Evolutionary conservation across 2,797 vertebrate genomes (phyloP), one percentile per base, ranked within the genome.

Genomic region (Myotis findleyi): DNA sequence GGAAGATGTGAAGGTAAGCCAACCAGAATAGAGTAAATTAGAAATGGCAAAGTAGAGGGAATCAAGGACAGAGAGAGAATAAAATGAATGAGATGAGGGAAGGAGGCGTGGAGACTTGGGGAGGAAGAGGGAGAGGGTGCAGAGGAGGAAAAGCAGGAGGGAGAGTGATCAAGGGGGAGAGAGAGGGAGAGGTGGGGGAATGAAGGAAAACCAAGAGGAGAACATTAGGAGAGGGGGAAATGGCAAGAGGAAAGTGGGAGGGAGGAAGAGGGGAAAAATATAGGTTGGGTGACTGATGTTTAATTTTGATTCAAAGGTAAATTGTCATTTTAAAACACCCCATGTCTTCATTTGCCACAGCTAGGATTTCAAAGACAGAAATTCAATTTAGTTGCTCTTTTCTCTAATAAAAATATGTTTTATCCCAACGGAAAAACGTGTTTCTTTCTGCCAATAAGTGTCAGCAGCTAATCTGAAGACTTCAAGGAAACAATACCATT

Each of bases 401-500:
- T 97, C 87, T 96, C 97, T 95, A 97, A 97, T 97, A 98, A 97
- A 97, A 97, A 93, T 96, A 98, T 93, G 71, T 79, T 98, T 98
- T 97, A 96, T 97, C 96, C 97, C 97, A 96, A 92, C 68, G 77
- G 98, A 96, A 95, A 82, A 91, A 96, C 38, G 75, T 97, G 93
- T 97, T 98, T 98, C 97, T 97, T 96, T 88, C 94, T 98, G 97
- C 97, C 98, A 96, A 97, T 98, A 98, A 96, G 91, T 98, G 97
- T 98, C 98, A 97, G 96, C 94, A 96, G 95, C 96, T 98, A 98
- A 98, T 98, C 98, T 97, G 97, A 98, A 98, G 83, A 86, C 97
- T 98, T 98, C 97, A 97, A 97, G 98, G 98, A 98, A 98, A 98
- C 97, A 98, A 98, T 97, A 91, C 80, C 93, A 96, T 97, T 98